These are phyloP conservation scores for Falco berigora DNA, from an alignment of 2,797 vertebrate genomes.

Conservation along the genomic window DNA sequence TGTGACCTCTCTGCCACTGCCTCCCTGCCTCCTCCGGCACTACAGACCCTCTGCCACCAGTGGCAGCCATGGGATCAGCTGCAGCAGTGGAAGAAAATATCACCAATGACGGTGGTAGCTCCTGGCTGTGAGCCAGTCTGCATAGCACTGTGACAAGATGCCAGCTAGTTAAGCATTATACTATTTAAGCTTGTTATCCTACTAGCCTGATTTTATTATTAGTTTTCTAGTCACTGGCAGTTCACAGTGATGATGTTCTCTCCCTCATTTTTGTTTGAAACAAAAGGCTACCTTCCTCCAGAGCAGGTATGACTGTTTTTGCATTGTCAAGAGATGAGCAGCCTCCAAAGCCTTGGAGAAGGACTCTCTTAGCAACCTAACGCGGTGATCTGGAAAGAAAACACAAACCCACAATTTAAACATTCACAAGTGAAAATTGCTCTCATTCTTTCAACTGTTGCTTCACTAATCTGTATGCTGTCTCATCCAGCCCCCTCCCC, in stretches of 20 bases:
- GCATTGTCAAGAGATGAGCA: fast-evolving
- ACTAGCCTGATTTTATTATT: background rate
- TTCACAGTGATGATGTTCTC: background rate
- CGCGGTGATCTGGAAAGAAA: background rate
- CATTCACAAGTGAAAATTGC: background rate
- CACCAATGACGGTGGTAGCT: background rate
- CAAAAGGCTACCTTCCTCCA: background rate
- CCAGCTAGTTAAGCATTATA: background rate
- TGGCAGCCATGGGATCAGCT: background rate
- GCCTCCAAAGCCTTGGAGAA: background rate
- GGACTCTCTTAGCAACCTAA: background rate
- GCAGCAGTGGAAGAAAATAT: background rate
- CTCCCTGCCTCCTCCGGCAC: background rate
- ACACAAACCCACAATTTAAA: background rate
- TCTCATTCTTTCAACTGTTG: background rate
- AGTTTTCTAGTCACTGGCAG: background rate
- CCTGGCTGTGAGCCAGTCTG: background rate
- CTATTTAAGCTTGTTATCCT: background rate
- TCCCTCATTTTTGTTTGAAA: background rate
- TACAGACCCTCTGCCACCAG: background rate
- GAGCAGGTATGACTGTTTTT: background rate
- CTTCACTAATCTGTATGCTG: background rate
- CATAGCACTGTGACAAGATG: background rate
- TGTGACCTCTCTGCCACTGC: background rate
- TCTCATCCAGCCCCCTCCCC: background rate